Evolutionary conservation across 2,113 vertebrate species (phyloP).

Genomic region (Morone saxatilis): DNA sequence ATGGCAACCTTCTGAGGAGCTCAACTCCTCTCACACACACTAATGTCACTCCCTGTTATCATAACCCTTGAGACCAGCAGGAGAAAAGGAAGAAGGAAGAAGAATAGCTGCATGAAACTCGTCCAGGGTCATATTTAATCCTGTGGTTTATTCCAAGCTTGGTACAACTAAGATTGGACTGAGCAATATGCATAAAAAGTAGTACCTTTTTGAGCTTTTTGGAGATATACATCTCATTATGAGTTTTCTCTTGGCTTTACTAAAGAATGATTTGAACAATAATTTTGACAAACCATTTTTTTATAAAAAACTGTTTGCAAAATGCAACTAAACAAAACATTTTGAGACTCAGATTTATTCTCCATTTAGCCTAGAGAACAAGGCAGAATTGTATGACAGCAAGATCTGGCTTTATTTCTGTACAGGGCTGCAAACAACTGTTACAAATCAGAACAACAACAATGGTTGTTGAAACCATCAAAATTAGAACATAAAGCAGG

Average conservation of each 20-base stretch:
- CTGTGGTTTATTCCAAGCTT: not conserved
- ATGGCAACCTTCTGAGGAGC: conserved; percentile 56
- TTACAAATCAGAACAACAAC: not conserved
- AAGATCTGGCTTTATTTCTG: not conserved
- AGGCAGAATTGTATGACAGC: not conserved
- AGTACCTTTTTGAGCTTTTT: not conserved
- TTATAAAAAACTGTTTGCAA: not conserved
- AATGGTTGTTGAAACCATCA: too few relatives aligned
- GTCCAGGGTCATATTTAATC: not conserved
- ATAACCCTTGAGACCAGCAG: conserved; percentile 57
- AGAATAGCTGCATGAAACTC: not conserved
- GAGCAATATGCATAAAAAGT: not conserved
- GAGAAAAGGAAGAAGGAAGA: not conserved
- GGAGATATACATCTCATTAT: conserved; percentile 26
- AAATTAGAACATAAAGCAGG: too few relatives aligned
- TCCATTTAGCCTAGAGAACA: conserved; percentile 8
- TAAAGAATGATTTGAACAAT: not conserved
- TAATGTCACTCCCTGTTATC: conserved; percentile 67
- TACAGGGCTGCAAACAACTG: not conserved
- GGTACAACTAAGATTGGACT: not conserved
- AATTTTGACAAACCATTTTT: conserved; percentile 1
- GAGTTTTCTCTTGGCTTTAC: not conserved
- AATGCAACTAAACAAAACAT: not conserved
- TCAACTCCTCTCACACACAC: conserved; percentile 61
- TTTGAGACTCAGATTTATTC: conserved; percentile 26